These are phyloP conservation scores for Toxonevra muliebris DNA, from an alignment of 2,888 invertebrate species.

Conservation along the genomic window DNA sequence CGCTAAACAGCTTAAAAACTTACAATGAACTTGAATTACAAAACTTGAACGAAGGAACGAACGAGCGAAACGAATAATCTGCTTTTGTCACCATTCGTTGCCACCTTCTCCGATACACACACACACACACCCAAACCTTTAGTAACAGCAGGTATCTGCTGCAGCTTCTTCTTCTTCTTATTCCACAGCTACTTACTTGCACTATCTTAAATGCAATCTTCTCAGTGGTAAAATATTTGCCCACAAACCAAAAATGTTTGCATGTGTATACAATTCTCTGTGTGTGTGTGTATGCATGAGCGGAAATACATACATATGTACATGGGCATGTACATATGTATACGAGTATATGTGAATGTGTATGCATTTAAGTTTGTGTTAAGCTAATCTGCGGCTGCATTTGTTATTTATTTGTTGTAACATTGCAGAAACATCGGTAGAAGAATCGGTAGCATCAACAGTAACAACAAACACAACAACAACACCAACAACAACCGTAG, in stretches of 20 bases:
- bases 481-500: constrained; percentile 3
- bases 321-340: not conserved
- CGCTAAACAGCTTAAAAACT: constrained; percentile 48
- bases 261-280: not conserved
- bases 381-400: constrained; percentile 28
- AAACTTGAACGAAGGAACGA: constrained; percentile 16
- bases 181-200: not conserved
- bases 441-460: constrained; percentile 4
- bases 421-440: constrained; percentile 1
- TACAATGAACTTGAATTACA: constrained; percentile 46
- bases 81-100: not conserved
- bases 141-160: not conserved
- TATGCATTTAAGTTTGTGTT: constrained; percentile 10
- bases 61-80: not conserved
- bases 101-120: not conserved
- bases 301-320: not conserved
- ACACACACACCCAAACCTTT: not conserved
- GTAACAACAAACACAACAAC: not conserved
- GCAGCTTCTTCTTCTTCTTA: not conserved
- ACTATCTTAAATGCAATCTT: not conserved
- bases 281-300: not conserved
- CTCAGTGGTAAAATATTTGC: constrained; percentile 22
- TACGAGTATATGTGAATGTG: not conserved
- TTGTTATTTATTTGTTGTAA: constrained; percentile 25
- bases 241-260: constrained; percentile 19